Evolutionary conservation across 2,113 vertebrate species (phyloP), one percentile per base, ranked within the genome.

Genomic region (Naja naja): DNA sequence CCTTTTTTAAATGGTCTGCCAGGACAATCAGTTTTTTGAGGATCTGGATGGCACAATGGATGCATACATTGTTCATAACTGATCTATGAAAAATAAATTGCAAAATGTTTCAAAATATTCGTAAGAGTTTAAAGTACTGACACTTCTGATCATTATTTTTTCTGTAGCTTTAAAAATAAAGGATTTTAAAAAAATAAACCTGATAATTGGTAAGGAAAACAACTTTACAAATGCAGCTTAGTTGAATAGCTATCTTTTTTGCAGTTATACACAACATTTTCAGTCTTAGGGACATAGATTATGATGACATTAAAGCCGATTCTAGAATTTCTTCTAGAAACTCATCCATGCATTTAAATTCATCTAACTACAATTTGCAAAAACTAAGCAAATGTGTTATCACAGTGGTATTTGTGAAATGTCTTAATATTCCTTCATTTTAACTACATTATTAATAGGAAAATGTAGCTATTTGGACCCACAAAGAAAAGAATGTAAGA

Each of bases 81-180:
- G 93, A 47, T 85, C 97, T 98, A 74, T 87, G 27, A 94, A 91
- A 86, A 96, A 81, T 6, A 2, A 95, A 96, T 54, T 85, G 94
- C 18, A 7, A 25, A 34, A 94, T 10, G 8, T 25, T 39, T 16
- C 7, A 95, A 0, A 1, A 93, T 81, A 16, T 58, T 55, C 1
- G 27, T 27, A 90, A 12, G 9, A 14, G 7, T 88, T 74, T 5
- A 89, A 25, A 8, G 8, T 45, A 47, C 16, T 49, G 47, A n/a
- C 27, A 54, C 8, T 74, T 92, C 39, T 85, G 25, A 22, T n/a
- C 1, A 58, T 53, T 74, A 52, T 53, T 39, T 34, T 81, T 81
- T 81, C 69, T 81, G 39, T 81, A 81, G 34, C 34, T 81, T 39
- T 81, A 81, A 81, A 81, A 81, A 20, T 39, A 81, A 39, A 81